These are phyloP conservation scores for Cichladusa arquata DNA, from an alignment of 2,113 vertebrate species.

Conservation along the genomic window DNA sequence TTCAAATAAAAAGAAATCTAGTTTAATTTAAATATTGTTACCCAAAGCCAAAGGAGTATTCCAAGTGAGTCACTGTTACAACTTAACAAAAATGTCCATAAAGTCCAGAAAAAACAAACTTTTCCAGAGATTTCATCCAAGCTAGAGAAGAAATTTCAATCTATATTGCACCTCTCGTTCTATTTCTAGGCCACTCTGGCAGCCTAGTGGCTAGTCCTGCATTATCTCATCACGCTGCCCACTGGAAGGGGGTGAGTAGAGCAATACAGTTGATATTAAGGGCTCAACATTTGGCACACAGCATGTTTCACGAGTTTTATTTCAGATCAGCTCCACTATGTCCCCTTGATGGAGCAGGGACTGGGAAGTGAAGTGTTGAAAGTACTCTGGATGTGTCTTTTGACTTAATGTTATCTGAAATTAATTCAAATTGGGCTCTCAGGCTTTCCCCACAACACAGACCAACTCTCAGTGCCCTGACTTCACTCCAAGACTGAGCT, in stretches of 20 bases:
- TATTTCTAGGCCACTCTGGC: not conserved
- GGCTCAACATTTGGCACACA: not conserved
- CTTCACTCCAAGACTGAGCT: not conserved
- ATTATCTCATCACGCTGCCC: not conserved
- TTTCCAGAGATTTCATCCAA: not conserved
- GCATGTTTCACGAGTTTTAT: not conserved
- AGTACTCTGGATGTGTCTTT: not conserved
- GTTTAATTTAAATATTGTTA: not conserved
- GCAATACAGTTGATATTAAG: not conserved
- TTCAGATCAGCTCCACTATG: not conserved
- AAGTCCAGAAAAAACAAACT: not conserved
- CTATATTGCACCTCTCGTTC: not conserved
- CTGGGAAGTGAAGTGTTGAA: not conserved
- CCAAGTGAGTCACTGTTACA: not conserved
- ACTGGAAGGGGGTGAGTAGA: not conserved
- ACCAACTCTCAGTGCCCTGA: not conserved
- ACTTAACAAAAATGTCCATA: not conserved
- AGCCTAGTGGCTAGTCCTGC: not conserved
- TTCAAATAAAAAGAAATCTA: not conserved
- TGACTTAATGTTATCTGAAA: not conserved
- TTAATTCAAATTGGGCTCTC: not conserved
- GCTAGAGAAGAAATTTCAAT: not conserved
- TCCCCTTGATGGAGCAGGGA: not conserved
- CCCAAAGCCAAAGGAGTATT: not conserved
- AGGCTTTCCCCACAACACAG: not conserved